A percentile compares a stretch with the other conserved stretches of the same genome.
Evolutionary conservation across 1,140 invertebrate genomes (phyloP).

Genomic region (Trichonephila clavipes): DNA sequence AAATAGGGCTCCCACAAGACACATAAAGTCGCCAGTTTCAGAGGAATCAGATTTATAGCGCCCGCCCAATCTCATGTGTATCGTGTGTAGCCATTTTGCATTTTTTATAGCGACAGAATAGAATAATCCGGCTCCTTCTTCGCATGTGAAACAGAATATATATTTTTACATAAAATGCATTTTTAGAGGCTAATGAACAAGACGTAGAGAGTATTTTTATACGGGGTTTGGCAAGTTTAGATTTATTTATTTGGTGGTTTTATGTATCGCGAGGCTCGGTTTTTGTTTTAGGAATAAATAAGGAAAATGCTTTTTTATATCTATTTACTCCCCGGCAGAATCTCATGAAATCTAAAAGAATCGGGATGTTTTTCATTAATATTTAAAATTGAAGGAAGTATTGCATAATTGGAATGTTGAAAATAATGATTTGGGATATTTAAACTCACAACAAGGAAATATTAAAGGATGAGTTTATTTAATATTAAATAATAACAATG

Average conservation of each 20-base stretch:
- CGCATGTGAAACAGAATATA: not conserved
- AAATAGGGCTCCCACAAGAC: not conserved
- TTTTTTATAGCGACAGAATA: not conserved
- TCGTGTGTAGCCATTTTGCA: not conserved
- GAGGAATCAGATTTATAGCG: not conserved
- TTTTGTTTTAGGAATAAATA: not conserved
- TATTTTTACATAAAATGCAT: not conserved
- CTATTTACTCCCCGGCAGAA: no score
- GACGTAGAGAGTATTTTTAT: not conserved
- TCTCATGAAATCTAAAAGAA: no score
- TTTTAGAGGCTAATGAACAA: conserved; percentile 19
- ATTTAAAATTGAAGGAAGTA: no score
- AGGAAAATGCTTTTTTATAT: not conserved
- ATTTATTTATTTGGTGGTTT: conserved; percentile 21
- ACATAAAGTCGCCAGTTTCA: conserved; percentile 21
- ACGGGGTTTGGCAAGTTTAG: not conserved
- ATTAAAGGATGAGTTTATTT: no score
- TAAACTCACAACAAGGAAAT: no score
- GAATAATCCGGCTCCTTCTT: not conserved
- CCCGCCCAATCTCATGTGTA: not conserved
- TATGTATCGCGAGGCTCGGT: not conserved
- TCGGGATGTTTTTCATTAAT: no score
- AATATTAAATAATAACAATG: no score
- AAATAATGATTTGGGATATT: no score
- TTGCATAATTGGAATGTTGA: no score